Evolutionary conservation across 2,888 invertebrate genomes (phyloP), one percentile per base, ranked within the genome.

Genomic region (Papilio elwesi): DNA sequence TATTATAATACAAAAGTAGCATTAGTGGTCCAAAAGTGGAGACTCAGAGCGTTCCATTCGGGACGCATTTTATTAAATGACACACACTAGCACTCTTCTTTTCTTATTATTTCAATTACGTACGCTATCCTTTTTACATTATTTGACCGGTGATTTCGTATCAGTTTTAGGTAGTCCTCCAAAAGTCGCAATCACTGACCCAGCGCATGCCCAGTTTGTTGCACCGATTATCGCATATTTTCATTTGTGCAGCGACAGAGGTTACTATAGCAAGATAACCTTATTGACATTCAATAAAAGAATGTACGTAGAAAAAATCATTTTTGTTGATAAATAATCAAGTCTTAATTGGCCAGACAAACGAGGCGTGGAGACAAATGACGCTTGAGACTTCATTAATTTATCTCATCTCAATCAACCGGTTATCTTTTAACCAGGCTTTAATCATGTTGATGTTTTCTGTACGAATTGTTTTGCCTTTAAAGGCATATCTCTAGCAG

Each of bases 201-300:
- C 38, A 10, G 48, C 49, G 51, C 68, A 49, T 64, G 68, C 15
- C 43, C 43, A 43, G 67, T 68, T 16, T 55, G 52, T 64, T 68
- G 48, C 53, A 26, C 63, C 12, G 71, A 36, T 13, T 53, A 10
- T 38, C 16, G n/a, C n/a, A 43, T 62, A 36, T 47, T 51, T 70
- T 67, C 52, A 72, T 59, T 64, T 70, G 26, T 43, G 16, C 26
- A 51, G 49, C 38, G 12, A 67, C 70, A 70, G 52, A 68, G 62
- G 68, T 67, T 63, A 68, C 26, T 57, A 38, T 16, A 47, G 52
- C 53, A 43, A 16, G 78, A 78, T 78, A 78, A 79, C 76, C 68
- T 75, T 38, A 38, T 49, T 72, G 70, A 74, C 76, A 73, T 71
- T 72, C 47, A 74, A 36, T 71, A 73, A 64, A 43, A 68, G 57